Evolutionary conservation across 2,797 vertebrate species (phyloP).

Genomic region (Pangasius macronema): DNA sequence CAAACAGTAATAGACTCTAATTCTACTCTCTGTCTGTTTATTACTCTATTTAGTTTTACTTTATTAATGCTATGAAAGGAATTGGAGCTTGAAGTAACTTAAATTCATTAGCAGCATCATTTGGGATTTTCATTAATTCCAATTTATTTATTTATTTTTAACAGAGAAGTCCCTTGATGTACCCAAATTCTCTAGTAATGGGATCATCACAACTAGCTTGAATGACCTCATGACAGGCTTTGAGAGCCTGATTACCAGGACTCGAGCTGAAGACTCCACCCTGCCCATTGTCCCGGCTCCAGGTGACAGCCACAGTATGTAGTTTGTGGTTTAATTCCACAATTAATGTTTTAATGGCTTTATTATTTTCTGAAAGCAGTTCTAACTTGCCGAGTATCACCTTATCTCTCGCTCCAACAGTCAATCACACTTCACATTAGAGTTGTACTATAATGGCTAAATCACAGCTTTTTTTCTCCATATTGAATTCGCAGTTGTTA

Average conservation of each 20-base stretch:
- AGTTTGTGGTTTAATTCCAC: neutral
- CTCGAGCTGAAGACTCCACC: conserved; percentile 77
- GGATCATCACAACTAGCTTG: conserved; percentile 87
- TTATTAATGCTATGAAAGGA: neutral
- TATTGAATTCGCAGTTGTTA: neutral
- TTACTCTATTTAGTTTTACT: neutral
- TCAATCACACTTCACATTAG: neutral
- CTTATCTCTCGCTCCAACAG: neutral
- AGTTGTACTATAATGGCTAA: neutral
- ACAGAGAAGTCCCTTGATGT: conserved; percentile 78
- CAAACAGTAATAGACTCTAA: neutral
- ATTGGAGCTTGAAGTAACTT: neutral
- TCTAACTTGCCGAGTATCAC: neutral
- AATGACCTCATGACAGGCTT: conserved; percentile 90
- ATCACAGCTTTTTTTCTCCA: neutral
- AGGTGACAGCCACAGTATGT: conserved; percentile 30
- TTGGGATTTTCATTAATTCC: neutral
- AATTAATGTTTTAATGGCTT: neutral
- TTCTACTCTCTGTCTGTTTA: neutral
- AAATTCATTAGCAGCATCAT: neutral
- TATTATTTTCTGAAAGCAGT: neutral
- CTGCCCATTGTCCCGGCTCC: conserved; percentile 65
- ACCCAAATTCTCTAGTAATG: conserved; percentile 81
- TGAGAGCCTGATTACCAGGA: conserved; percentile 83
- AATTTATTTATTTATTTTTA: conserved; percentile 1